Conservation (phyloP, 2,113 vertebrate species). For the Ceratotherium simum region DNA sequence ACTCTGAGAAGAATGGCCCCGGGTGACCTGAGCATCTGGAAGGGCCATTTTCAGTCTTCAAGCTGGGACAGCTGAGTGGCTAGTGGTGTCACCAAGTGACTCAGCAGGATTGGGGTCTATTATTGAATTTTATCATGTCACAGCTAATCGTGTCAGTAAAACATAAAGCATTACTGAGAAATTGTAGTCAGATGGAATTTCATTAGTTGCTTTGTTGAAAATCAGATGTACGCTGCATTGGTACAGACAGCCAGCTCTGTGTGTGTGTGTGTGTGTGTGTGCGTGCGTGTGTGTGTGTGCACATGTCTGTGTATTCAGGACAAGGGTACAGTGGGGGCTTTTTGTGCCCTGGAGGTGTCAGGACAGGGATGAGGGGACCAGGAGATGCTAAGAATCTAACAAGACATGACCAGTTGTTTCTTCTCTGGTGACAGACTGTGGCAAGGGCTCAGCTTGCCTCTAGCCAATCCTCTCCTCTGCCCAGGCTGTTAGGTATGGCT, state of each 20-base stretch:
- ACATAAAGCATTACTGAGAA: conserved; percentile 35
- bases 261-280: too few species aligned
- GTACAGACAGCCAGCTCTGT: background rate
- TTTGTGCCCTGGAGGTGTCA: background rate
- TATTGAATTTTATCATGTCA: conserved; percentile 54
- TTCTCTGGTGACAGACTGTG: background rate
- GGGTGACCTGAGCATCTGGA: conserved; percentile 41
- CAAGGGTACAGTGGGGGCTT: background rate
- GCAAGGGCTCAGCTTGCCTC: background rate
- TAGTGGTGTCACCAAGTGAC: conserved; percentile 50
- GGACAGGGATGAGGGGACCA: background rate
- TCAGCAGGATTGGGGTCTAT: conserved; percentile 1
- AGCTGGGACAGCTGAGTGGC: background rate
- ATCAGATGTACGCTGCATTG: background rate
- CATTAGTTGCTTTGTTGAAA: conserved; percentile 20
- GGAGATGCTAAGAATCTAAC: background rate
- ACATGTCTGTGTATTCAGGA: background rate
- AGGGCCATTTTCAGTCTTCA: background rate
- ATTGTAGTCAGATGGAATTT: conserved; percentile 19
- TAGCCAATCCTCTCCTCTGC: background rate
- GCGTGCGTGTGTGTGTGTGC: background rate
- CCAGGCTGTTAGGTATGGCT: background rate
- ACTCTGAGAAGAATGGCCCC: background rate
- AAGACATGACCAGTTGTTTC: background rate
- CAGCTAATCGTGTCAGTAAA: conserved; percentile 35